phyloP scores from a whole-genome alignment of 2,113 vertebrate genomes.

The Percopsis transmontana region DNA sequence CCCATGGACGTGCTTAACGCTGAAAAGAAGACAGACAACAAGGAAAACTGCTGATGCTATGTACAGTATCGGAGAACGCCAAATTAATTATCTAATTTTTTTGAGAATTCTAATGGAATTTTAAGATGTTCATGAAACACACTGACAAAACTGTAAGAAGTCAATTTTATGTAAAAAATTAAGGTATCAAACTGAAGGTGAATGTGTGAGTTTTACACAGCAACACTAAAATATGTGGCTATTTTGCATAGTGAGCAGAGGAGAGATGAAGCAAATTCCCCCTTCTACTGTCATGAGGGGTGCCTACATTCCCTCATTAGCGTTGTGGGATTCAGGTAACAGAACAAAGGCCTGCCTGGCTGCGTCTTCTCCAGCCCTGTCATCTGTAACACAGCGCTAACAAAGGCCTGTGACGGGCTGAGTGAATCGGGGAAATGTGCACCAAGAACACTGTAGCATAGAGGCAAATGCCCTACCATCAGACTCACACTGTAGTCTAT shows the following conservation, averaged over 20 bases:
- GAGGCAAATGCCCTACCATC: constrained; percentile 4
- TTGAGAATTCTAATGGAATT: too few species aligned
- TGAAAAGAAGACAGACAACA: not conserved
- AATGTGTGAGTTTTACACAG: not conserved
- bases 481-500: too few species aligned
- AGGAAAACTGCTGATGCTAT: not conserved
- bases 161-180: too few species aligned
- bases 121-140: too few species aligned
- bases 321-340: constrained; percentile 44
- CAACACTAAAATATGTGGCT: constrained; percentile 24
- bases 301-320: constrained; percentile 46
- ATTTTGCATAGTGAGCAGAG: constrained; percentile 38
- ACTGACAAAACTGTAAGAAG: not conserved
- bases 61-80: not conserved
- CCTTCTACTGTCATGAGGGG: constrained; percentile 31
- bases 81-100: not conserved
- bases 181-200: too few species aligned
- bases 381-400: constrained; percentile 42
- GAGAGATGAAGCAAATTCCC: constrained; percentile 39
- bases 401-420: constrained; percentile 23
- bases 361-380: constrained; percentile 25
- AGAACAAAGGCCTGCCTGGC: constrained; percentile 17
- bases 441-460: constrained; percentile 39
- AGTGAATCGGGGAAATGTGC: constrained; percentile 18
- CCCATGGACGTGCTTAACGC: not conserved